Base-by-base conservation (phyloP, 2,797 vertebrate species). In the Hylomyscus alleni region DNA sequence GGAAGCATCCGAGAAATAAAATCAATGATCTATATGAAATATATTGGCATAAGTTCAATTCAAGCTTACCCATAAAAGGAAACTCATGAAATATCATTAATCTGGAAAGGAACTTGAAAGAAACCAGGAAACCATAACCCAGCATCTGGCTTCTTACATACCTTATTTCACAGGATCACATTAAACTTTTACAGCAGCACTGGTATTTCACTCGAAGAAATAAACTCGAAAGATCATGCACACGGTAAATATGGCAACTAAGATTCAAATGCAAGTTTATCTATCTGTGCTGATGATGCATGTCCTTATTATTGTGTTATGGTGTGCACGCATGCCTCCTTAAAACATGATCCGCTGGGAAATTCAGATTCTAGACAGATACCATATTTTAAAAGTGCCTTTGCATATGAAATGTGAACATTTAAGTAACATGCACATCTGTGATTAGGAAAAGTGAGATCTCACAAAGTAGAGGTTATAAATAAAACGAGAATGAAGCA, bases 61-160 rank as follows among this genome's bases (percentile, higher is more conserved):
- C 72, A 89, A 89, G 37, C 5, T 37, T 91, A 77, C 37, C 20
- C 14, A 80, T 80, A 85, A 67, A 72, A 37, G 17, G 58, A 90
- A 52, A 73, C 10, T 29, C 44, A 72, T n/a, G 22, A 72, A 89
- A 26, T 62, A 82, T 56, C 0, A 44, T 81, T 62, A 81, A 69
- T 76, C 10, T 89, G 54, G 34, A 91, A 52, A 77, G 75, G 56
- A 96, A 94, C 34, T 80, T 91, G 5, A 60, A 76, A 62, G 44
- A 67, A 67, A 67, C 20, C 65, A 76, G 82, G 31, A 84, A 62
- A 50, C 58, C 52, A 9, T 65, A 72, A 58, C 52, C 26, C 94
- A 97, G 13, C 15, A 81, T 13, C 73, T 26, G 7, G 2, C 34
- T 95, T 4, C 73, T 94, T 95, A 40, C 1, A 15, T 62, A 34